A percentile compares a stretch with the other conserved stretches of the same genome.
phyloP scores from a whole-genome alignment of 2,888 invertebrate genomes.

The Andrena bicolor region DNA sequence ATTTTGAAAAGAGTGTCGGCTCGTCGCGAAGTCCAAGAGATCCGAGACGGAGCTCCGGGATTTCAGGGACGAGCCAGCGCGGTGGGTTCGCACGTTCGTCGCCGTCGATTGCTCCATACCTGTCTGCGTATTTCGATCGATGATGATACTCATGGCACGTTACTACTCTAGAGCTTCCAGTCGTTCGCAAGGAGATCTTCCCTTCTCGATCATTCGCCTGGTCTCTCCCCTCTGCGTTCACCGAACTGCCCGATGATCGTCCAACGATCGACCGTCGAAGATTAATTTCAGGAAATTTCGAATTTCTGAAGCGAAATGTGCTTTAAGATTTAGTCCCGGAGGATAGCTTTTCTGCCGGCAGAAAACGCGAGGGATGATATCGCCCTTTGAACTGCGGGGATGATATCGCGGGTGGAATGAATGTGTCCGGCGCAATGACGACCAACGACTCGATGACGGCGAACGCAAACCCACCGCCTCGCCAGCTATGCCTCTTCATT shows the following conservation, averaged over 20 bases:
- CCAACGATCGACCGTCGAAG: constrained; percentile 11
- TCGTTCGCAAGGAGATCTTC: background rate
- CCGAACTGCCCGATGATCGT: constrained; percentile 33
- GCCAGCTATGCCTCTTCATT: constrained; percentile 84
- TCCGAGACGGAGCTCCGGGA: constrained; percentile 37
- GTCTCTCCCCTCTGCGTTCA: background rate
- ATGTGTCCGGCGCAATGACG: background rate
- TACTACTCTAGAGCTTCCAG: constrained; percentile 66
- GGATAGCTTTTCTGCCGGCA: background rate
- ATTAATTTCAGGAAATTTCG: constrained; percentile 1
- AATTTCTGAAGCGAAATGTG: constrained; percentile 9
- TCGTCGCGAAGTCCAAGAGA: constrained; percentile 69
- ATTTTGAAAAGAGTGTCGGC: constrained; percentile 83
- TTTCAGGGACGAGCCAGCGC: constrained; percentile 75
- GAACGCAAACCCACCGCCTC: constrained; percentile 79
- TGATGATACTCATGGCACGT: constrained; percentile 64
- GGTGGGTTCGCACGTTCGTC: constrained; percentile 73
- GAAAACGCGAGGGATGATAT: constrained; percentile 6
- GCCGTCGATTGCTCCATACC: constrained; percentile 51
- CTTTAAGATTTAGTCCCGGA: background rate
- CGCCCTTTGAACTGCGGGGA: constrained; percentile 22
- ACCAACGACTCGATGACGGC: constrained; percentile 48
- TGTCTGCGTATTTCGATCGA: constrained; percentile 44
- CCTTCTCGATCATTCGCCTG: constrained; percentile 13
- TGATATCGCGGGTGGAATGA: constrained; percentile 21